Percentiles rank a stretch among this genome's conserved stretches.
These are phyloP conservation scores for Brachyistius frenatus DNA, from an alignment of 2,113 vertebrate species.

Conservation along the genomic window DNA sequence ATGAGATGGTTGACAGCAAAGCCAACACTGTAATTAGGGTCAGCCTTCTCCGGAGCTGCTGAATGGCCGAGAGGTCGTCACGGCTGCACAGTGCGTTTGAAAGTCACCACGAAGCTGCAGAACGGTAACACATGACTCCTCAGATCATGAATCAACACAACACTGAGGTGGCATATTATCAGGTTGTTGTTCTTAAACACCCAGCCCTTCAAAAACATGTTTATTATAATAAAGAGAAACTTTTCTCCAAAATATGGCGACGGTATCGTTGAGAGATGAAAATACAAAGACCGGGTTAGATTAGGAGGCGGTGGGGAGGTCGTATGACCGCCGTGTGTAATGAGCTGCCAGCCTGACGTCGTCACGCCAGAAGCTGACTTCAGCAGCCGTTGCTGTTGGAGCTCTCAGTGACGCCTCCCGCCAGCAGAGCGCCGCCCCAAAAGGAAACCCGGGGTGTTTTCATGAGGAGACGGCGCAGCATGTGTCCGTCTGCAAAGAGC, in stretches of 20 bases:
- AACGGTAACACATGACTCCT: slow-evolving; percentile 13
- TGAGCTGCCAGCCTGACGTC: slow-evolving; percentile 57
- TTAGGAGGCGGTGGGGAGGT: slow-evolving; percentile 24
- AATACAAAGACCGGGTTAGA: slow-evolving; percentile 26
- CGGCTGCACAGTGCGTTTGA: slow-evolving; percentile 49
- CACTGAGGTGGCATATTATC: background rate
- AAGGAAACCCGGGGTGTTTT: slow-evolving; percentile 56
- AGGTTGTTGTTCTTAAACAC: background rate
- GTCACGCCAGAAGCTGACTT: slow-evolving; percentile 56
- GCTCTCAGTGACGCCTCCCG: slow-evolving; percentile 55
- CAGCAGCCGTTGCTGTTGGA: slow-evolving; percentile 51
- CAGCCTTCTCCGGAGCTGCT: slow-evolving; percentile 59
- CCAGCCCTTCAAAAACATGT: background rate
- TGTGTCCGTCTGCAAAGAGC: slow-evolving; percentile 60
- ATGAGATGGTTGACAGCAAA: slow-evolving; percentile 76
- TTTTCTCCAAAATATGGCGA: background rate
- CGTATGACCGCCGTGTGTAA: slow-evolving; percentile 38
- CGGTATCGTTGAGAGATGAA: background rate
- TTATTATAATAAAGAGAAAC: background rate
- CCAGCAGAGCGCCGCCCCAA: slow-evolving; percentile 23
- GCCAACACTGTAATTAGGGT: slow-evolving; percentile 78
- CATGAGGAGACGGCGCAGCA: slow-evolving; percentile 41
- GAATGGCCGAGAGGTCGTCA: slow-evolving; percentile 54
- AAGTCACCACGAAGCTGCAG: slow-evolving; percentile 66
- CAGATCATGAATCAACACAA: slow-evolving; percentile 29